Conservation (phyloP, 1,140 invertebrate genomes). For the Drosophila orosa region DNA sequence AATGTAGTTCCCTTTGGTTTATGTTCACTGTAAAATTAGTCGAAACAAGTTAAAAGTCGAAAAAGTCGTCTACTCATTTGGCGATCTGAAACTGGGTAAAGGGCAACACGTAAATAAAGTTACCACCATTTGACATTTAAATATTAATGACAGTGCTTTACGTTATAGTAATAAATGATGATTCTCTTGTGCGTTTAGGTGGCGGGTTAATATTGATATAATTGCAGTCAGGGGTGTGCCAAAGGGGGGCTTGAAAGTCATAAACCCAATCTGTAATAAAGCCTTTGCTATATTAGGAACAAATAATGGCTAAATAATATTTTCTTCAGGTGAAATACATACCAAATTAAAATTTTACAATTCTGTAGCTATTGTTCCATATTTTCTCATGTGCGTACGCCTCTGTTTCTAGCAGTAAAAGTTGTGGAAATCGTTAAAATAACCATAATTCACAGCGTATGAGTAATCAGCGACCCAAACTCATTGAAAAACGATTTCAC, state of each 20-base stretch:
- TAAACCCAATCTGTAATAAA: background rate
- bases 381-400: background rate
- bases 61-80: conserved; percentile 46
- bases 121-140: conserved; percentile 41
- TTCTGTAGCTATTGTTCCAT: too few relatives aligned
- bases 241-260: background rate
- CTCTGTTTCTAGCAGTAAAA: conserved; percentile 5
- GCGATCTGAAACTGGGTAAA: conserved; percentile 66
- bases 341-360: background rate
- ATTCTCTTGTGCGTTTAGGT: conserved; percentile 9
- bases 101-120: conserved; percentile 59
- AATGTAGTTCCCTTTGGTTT: conserved; percentile 12
- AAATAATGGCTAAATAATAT: too few relatives aligned
- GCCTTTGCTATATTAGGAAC: too few relatives aligned
- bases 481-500: conserved; percentile 34
- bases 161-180: conserved; percentile 9
- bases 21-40: conserved; percentile 4
- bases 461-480: conserved; percentile 17
- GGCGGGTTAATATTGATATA: conserved; percentile 14
- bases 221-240: background rate
- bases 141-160: conserved; percentile 20
- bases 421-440: conserved; percentile 10
- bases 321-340: background rate
- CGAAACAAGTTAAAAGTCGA: conserved; percentile 3
- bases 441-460: conserved; percentile 20